Evolutionary conservation across 2,888 invertebrate species (phyloP), one percentile per base, ranked within the genome.

Genomic region (Eupithecia abbreviata): DNA sequence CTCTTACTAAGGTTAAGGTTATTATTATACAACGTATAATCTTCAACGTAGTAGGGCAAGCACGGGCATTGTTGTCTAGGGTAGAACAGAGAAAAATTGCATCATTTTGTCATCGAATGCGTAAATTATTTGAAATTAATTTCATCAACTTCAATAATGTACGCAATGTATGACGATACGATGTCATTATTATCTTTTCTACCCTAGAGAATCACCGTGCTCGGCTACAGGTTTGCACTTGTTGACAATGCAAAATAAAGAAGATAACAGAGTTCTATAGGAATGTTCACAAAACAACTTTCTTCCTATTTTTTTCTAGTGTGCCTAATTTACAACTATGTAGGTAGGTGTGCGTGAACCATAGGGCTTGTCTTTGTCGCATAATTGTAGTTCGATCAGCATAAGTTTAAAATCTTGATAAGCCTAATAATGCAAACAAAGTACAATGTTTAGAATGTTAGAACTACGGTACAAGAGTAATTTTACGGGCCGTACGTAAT

Each of bases 341-440:
- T 4, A 43, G 7, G 55, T 55, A 18, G 55, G 55, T 58, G 55
- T 58, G 18, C 3, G 55, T 58, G 18, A 18, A 58, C 18, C 9
- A 4, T 58, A 58, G 18, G 55, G 18, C 42, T 58, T 47, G 4
- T 12, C 41, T 69, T 49, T 15, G 13, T 65, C 62, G 72, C 65
- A 10, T 41, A 30, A 30, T 30, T 62, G 4, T 10, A 62, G 12
- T 62, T 62, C 62, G 10, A 30, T 30, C 62, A 12, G 10, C 7
- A 51, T 58, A 71, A 41, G 18, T 45, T 71, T 42, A 51, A 75
- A 62, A 5, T 58, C 45, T 9, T 55, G 9, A 55, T 55, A 45
- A 62, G 51, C 71, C 66, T 71, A 69, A 67, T 68, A 74, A 75
- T 75, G 73, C 65, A 58, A 73, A 74, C 70, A 79, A 75, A 76